Conservation (phyloP, 2,113 vertebrate species). For the Myanophis thanlyinensis region DNA sequence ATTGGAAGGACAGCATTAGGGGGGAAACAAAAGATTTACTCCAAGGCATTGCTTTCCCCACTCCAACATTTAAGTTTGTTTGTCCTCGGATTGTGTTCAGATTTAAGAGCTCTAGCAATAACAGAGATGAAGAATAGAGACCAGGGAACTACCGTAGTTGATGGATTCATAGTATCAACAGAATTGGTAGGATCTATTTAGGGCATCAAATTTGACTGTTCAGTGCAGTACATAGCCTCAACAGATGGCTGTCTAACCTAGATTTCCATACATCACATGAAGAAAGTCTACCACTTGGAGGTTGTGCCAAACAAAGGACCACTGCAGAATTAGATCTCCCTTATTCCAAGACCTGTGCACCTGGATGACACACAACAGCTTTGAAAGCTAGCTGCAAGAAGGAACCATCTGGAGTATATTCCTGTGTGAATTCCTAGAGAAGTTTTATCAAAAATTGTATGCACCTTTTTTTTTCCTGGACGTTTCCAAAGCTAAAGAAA, state of each 20-base stretch:
- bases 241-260: neutral
- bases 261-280: neutral
- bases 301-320: neutral
- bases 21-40: neutral
- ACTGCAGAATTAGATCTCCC: neutral
- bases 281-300: neutral
- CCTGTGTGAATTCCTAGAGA: neutral
- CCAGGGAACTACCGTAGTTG: neutral
- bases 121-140: neutral
- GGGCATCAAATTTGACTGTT: neutral
- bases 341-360: neutral
- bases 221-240: neutral
- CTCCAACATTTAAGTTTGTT: neutral
- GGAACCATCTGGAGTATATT: neutral
- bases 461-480: neutral
- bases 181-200: neutral
- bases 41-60: neutral
- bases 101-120: neutral
- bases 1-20: neutral
- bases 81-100: neutral
- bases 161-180: neutral
- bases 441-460: neutral
- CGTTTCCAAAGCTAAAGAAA: neutral
- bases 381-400: neutral
- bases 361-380: neutral